Evolutionary conservation across 2,113 vertebrate species (phyloP).

Genomic region (Lepisosteus osseus): DNA sequence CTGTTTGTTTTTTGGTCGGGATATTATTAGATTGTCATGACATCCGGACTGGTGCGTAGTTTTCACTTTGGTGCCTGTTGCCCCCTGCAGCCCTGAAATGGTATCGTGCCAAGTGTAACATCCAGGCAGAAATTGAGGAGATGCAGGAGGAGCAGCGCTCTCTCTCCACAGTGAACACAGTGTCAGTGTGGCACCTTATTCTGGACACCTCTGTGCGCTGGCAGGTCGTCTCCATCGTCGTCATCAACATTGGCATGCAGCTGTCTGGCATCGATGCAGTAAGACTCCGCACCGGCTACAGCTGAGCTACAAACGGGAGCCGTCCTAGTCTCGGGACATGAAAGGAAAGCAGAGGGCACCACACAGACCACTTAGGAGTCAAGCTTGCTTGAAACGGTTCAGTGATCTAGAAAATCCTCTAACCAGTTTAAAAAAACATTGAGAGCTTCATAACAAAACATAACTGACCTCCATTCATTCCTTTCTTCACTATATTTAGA

Average conservation of each 20-base stretch:
- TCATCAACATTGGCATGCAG: constrained; percentile 85
- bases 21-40: no score
- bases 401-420: no score
- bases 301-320: no score
- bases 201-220: constrained; percentile 66
- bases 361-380: no score
- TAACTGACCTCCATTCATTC: no score
- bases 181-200: constrained; percentile 68
- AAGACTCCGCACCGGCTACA: constrained; percentile 33
- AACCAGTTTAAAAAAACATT: no score
- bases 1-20: no score
- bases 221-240: constrained; percentile 76
- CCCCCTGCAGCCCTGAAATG: constrained; percentile 60
- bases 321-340: no score
- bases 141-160: constrained; percentile 80
- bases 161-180: constrained; percentile 60
- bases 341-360: no score
- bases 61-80: neutral
- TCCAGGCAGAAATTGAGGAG: constrained; percentile 77
- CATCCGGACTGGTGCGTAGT: no score
- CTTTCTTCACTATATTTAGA: no score
- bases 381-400: neutral
- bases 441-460: no score
- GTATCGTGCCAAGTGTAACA: constrained; percentile 64
- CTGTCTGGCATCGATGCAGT: constrained; percentile 87